phyloP scores from a whole-genome alignment of 2,888 invertebrate genomes.

The Idaea aversata region DNA sequence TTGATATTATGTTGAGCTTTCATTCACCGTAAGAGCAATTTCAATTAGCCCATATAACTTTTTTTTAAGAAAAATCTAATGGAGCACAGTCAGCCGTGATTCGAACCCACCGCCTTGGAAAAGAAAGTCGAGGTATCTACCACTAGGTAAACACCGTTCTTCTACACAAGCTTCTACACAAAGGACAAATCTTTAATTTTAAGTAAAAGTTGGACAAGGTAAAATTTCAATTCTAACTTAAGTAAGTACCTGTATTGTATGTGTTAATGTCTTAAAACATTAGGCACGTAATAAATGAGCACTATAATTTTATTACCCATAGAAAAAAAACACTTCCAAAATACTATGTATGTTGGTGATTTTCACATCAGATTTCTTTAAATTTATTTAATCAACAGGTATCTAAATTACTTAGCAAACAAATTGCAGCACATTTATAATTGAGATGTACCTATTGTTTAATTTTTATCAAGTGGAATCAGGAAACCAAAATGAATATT shows the following conservation, averaged over 20 bases:
- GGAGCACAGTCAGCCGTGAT: no score
- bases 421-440: neutral
- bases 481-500: neutral
- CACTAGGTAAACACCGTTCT: no score
- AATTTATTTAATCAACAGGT: constrained; percentile 1
- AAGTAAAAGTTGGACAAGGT: neutral
- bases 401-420: neutral
- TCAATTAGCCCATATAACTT: no score
- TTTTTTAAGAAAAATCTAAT: no score
- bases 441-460: neutral
- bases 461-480: neutral
- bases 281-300: neutral
- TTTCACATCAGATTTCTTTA: neutral
- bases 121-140: no score
- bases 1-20: no score
- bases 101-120: no score
- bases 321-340: neutral
- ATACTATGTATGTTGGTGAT: neutral
- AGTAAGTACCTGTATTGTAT: neutral
- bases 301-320: constrained; percentile 1
- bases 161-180: no score
- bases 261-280: neutral
- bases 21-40: no score
- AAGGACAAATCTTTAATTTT: no score
- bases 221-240: neutral